Evolutionary conservation across 2,888 invertebrate genomes (phyloP).

Genomic region (Adelognathus sp.): DNA sequence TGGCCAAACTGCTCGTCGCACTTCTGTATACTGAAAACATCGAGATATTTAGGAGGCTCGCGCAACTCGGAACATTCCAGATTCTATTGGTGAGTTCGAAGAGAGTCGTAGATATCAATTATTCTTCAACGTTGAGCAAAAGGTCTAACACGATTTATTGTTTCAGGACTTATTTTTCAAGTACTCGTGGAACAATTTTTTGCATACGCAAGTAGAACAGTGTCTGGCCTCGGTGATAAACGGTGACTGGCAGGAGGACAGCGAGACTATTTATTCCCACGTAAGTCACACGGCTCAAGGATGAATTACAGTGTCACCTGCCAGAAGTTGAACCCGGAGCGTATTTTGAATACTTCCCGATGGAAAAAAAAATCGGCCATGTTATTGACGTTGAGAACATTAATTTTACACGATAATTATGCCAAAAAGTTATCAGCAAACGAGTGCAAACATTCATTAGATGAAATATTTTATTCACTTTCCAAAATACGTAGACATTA

Average conservation of each 20-base stretch:
- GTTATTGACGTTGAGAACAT: too few species aligned
- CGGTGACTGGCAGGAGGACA: slow-evolving; percentile 73
- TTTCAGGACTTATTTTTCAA: slow-evolving; percentile 94
- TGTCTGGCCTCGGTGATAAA: slow-evolving; percentile 88
- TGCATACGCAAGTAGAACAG: slow-evolving; percentile 94
- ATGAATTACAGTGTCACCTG: slow-evolving; percentile 1
- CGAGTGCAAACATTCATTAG: too few species aligned
- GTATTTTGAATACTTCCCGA: too few species aligned
- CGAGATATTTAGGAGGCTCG: slow-evolving; percentile 87
- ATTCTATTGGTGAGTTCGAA: slow-evolving; percentile 82
- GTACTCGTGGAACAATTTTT: slow-evolving; percentile 97
- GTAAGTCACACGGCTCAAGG: slow-evolving; percentile 76
- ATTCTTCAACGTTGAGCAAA: background rate
- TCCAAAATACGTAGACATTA: too few species aligned
- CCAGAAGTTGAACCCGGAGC: too few species aligned
- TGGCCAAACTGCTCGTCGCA: slow-evolving; percentile 90
- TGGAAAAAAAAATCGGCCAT: too few species aligned
- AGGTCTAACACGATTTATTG: slow-evolving; percentile 3
- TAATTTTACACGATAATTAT: too few species aligned
- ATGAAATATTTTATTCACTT: too few species aligned
- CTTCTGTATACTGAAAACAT: slow-evolving; percentile 88
- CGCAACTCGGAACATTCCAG: slow-evolving; percentile 83
- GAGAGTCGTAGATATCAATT: background rate
- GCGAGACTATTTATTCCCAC: slow-evolving; percentile 83
- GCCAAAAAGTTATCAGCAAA: too few species aligned